A percentile compares a stretch with the other conserved stretches of the same genome.
Conservation (phyloP, 37 sponge, comb jelly and placozoan genomes). For the Geodia barretti region DNA sequence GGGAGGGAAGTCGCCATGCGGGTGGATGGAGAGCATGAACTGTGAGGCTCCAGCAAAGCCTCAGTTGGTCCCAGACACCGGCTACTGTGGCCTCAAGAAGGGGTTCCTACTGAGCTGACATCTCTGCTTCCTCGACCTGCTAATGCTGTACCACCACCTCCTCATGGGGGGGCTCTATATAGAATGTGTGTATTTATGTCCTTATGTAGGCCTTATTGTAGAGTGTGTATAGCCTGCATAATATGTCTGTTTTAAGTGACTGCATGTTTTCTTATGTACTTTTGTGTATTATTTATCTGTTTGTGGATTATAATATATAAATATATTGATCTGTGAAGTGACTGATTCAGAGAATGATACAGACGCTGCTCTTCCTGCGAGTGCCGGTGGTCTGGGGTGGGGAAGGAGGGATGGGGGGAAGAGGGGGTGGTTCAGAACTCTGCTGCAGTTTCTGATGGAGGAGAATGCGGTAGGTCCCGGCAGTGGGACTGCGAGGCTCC, state of each 20-base stretch:
- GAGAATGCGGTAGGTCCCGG: constrained; percentile 63
- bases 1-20: constrained; percentile 58
- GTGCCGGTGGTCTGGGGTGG: background rate
- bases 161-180: constrained; percentile 1
- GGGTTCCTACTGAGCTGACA: constrained; percentile 49
- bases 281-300: background rate
- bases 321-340: background rate
- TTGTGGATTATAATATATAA: constrained; percentile 13
- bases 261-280: background rate
- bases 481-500: constrained; percentile 45
- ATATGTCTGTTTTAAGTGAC: background rate
- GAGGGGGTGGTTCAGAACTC: background rate
- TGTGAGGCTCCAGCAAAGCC: constrained; percentile 18
- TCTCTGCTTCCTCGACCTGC: background rate
- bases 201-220: too few species aligned
- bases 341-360: constrained; percentile 24
- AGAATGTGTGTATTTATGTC: constrained; percentile 20
- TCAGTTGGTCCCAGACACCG: constrained; percentile 8
- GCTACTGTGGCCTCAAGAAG: constrained; percentile 57
- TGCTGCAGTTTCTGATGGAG: constrained; percentile 30
- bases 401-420: background rate
- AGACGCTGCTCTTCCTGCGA: constrained; percentile 11
- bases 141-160: background rate
- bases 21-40: constrained; percentile 68
- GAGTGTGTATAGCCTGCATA: too few species aligned